phyloP scores from a whole-genome alignment of 2,797 vertebrate genomes.

The Erethizon dorsatum region DNA sequence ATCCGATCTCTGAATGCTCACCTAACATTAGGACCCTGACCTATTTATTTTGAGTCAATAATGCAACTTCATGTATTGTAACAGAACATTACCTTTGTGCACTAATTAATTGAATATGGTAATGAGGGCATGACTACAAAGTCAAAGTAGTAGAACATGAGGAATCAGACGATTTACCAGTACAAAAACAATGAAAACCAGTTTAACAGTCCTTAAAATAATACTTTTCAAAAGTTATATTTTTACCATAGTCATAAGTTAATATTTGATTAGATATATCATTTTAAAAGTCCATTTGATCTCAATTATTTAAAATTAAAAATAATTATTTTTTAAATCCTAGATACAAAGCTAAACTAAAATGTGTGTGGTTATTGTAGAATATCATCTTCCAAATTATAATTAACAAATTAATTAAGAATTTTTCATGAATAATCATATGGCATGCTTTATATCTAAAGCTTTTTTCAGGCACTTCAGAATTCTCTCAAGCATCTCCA shows the following conservation, averaged over 20 bases:
- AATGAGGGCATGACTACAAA: slow-evolving; percentile 88
- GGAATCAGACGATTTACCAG: slow-evolving; percentile 79
- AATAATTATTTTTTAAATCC: not conserved
- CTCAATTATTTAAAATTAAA: not conserved
- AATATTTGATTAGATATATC: not conserved
- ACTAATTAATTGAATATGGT: slow-evolving; percentile 89
- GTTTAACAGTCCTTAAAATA: slow-evolving; percentile 24
- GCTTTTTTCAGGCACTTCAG: not conserved
- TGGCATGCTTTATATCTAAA: not conserved
- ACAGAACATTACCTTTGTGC: slow-evolving; percentile 85
- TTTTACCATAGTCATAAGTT: not conserved
- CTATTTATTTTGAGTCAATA: slow-evolving; percentile 86
- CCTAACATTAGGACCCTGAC: slow-evolving; percentile 74
- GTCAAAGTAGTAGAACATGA: slow-evolving; percentile 87
- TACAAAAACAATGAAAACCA: slow-evolving; percentile 64
- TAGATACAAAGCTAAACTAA: not conserved
- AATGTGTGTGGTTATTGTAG: slow-evolving; percentile 35
- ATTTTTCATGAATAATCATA: not conserved
- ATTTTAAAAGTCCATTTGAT: not conserved
- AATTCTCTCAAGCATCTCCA: not conserved
- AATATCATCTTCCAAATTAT: slow-evolving; percentile 3
- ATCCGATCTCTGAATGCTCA: slow-evolving; percentile 68
- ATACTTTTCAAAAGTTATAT: not conserved
- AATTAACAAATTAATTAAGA: not conserved
- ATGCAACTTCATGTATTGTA: slow-evolving; percentile 76